Conservation (phyloP, 35 echinoderm and acorn worm genomes). For the Amphiura filiformis region DNA sequence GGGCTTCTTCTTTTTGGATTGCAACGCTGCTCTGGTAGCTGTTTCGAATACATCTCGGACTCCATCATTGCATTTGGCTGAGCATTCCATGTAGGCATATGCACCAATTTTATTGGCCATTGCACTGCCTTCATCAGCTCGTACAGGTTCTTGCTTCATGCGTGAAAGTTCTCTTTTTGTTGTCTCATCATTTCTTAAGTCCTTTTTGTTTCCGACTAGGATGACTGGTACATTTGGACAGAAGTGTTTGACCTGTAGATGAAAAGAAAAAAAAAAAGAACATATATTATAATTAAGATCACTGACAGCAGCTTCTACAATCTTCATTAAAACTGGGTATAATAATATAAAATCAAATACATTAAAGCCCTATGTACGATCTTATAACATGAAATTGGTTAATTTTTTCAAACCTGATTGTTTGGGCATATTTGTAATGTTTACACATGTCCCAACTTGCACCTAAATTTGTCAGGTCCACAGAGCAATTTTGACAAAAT, state of each 20-base stretch:
- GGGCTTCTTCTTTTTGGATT: conserved; percentile 49
- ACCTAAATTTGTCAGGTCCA: no score
- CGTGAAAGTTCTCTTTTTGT: conserved; percentile 56
- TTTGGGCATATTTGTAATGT: no score
- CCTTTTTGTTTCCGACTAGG: conserved; percentile 87
- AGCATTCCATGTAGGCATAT: conserved; percentile 73
- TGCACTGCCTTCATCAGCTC: conserved; percentile 59
- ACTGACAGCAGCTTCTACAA: no score
- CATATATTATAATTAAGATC: no score
- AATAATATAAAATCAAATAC: no score
- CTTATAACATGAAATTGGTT: no score
- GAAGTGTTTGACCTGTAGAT: conserved; percentile 68
- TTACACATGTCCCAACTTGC: no score
- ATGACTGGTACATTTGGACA: conserved; percentile 89
- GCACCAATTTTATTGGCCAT: conserved; percentile 68
- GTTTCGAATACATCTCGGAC: conserved; percentile 85
- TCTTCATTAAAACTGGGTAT: no score
- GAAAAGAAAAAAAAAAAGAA: conserved; percentile 4
- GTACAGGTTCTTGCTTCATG: conserved; percentile 67
- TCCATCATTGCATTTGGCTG: conserved; percentile 77
- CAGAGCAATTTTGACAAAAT: no score
- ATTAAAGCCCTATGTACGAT: no score
- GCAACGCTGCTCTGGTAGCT: conserved; percentile 62
- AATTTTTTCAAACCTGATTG: no score
- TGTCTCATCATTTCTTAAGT: conserved; percentile 57